phyloP scores from a whole-genome alignment of 2,888 invertebrate genomes.

The Ferrisia virgata region DNA sequence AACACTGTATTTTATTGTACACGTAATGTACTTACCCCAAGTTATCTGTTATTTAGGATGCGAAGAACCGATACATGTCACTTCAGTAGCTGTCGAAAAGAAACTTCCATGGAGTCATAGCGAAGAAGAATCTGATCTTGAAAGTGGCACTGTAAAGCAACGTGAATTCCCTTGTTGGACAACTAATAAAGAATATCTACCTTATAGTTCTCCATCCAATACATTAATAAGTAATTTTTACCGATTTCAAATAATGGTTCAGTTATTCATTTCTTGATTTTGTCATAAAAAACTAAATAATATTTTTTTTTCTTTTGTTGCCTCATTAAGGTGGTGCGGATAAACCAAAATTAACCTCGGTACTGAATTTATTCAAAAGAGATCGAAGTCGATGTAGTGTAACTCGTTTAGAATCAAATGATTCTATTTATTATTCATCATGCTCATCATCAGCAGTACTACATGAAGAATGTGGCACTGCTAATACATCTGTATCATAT shows the following conservation, averaged over 20 bases:
- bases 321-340: background rate
- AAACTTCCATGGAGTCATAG: conserved; percentile 39
- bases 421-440: background rate
- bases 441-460: background rate
- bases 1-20: background rate
- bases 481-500: background rate
- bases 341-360: conserved; percentile 29
- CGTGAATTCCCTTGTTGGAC: conserved; percentile 95
- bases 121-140: conserved; percentile 62
- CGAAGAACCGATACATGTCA: background rate
- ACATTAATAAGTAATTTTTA: conserved; percentile 73
- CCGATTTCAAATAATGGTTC: too few species aligned
- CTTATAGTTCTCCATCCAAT: conserved; percentile 86
- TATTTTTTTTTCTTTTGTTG: background rate
- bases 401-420: conserved; percentile 24
- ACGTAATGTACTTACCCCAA: background rate
- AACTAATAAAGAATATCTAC: conserved; percentile 88
- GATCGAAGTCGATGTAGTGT: conserved; percentile 32
- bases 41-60: background rate
- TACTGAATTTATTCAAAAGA: conserved; percentile 26
- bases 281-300: too few species aligned
- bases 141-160: conserved; percentile 66
- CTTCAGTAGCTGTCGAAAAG: conserved; percentile 1
- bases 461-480: background rate
- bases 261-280: too few species aligned